Evolutionary conservation across 2,888 invertebrate genomes (phyloP).

Genomic region (Anarsia innoxiella): DNA sequence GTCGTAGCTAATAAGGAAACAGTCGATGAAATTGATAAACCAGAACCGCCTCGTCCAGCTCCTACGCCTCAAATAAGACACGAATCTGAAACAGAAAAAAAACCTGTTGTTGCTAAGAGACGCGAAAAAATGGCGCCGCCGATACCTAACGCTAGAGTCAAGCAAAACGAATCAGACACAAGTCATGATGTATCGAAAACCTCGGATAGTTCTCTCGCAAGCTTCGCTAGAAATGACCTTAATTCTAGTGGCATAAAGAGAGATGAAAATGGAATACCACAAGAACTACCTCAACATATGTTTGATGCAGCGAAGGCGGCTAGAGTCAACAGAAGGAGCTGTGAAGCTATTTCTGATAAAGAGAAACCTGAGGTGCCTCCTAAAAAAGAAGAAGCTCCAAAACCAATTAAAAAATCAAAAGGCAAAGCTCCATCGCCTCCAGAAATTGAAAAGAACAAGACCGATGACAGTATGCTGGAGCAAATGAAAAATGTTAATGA

Average conservation of each 20-base stretch:
- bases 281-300: constrained; percentile 82
- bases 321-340: constrained; percentile 78
- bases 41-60: constrained; percentile 47
- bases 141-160: constrained; percentile 61
- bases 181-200: constrained; percentile 45
- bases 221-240: constrained; percentile 61
- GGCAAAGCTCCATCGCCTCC: constrained; percentile 85
- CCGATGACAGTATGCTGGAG: constrained; percentile 64
- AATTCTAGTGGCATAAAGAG: constrained; percentile 77
- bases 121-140: constrained; percentile 69
- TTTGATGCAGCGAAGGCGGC: constrained; percentile 83
- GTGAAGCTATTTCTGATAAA: constrained; percentile 47
- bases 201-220: constrained; percentile 42
- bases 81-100: constrained; percentile 67
- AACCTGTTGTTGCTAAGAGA: constrained; percentile 71
- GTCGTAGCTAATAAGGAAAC: constrained; percentile 45
- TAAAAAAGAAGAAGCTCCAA: constrained; percentile 29
- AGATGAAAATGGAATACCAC: constrained; percentile 77
- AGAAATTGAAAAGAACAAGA: constrained; percentile 64
- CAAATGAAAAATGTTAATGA: constrained; percentile 56
- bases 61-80: constrained; percentile 62
- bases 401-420: constrained; percentile 77
- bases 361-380: constrained; percentile 52
- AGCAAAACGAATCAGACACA: constrained; percentile 52
- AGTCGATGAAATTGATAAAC: constrained; percentile 58